These are phyloP conservation scores for Drosophila aff. DNA, from an alignment of 1,140 invertebrate species.

Conservation along the genomic window DNA sequence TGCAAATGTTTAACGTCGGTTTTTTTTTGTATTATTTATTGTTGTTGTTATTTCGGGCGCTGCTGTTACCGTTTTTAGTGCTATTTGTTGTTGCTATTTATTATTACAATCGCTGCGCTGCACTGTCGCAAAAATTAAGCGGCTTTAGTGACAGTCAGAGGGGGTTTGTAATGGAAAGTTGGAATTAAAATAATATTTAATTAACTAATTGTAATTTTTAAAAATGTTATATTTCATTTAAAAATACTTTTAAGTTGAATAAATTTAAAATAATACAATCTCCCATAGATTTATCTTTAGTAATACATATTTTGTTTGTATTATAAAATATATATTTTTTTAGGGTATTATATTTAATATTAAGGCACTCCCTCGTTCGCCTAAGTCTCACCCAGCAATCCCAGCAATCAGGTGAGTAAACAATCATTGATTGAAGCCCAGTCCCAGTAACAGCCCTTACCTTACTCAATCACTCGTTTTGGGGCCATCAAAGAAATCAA, in stretches of 20 bases:
- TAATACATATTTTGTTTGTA: too few species aligned
- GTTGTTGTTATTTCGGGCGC: conserved; percentile 15
- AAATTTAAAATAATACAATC: too few species aligned
- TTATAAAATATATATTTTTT: too few species aligned
- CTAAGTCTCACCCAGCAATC: too few species aligned
- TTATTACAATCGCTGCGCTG: conserved; percentile 20
- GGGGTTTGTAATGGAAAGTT: not conserved
- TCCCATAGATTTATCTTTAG: too few species aligned
- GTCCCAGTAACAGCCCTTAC: not conserved
- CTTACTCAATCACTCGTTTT: conserved; percentile 14
- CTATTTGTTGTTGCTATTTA: conserved; percentile 32
- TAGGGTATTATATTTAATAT: not conserved
- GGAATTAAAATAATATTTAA: not conserved
- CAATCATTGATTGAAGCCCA: not conserved
- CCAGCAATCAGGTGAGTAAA: conserved; percentile 5
- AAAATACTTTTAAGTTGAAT: too few species aligned
- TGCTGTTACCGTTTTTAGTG: conserved; percentile 28
- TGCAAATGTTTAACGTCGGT: not conserved
- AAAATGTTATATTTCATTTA: too few species aligned
- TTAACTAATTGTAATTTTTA: not conserved
- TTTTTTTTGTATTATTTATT: conserved; percentile 2
- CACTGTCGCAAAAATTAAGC: not conserved
- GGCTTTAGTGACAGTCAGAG: not conserved
- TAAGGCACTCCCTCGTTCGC: not conserved
- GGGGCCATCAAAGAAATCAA: conserved; percentile 10